phyloP scores from a whole-genome alignment of 2,888 invertebrate species.

The Scaeva pyrastri region DNA sequence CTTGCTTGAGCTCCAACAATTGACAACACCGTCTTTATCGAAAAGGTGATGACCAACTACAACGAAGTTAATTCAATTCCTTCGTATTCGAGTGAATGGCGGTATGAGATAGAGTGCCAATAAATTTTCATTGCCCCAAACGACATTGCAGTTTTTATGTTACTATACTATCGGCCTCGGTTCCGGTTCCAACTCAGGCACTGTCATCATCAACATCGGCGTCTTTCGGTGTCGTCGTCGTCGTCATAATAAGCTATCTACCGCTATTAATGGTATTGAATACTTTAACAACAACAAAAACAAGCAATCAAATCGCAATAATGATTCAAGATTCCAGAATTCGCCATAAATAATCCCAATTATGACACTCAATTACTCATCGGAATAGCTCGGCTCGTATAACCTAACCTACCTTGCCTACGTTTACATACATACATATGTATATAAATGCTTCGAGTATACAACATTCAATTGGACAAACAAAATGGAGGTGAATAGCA shows the following conservation, averaged over 20 bases:
- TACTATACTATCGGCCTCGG: conserved; percentile 10
- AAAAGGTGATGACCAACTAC: neutral
- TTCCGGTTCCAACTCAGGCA: too few species aligned
- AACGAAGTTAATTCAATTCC: conserved; percentile 40
- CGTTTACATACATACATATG: too few species aligned
- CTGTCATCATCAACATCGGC: conserved; percentile 49
- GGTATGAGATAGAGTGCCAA: conserved; percentile 35
- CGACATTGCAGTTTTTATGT: conserved; percentile 54
- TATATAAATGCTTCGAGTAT: too few species aligned
- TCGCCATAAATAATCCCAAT: conserved; percentile 67
- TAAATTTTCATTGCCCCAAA: conserved; percentile 71
- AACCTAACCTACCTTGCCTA: neutral
- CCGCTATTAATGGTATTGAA: conserved; percentile 19
- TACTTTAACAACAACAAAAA: conserved; percentile 7
- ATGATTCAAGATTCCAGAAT: conserved; percentile 62
- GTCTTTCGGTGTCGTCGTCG: neutral
- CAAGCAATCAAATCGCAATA: conserved; percentile 64
- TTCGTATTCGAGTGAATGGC: too few species aligned
- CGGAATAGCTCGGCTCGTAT: conserved; percentile 21
- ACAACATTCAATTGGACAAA: conserved; percentile 51
- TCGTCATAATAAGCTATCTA: conserved; percentile 37
- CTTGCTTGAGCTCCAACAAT: conserved; percentile 25
- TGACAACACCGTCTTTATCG: neutral
- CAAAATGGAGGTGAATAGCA: conserved; percentile 60
- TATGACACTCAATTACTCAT: conserved; percentile 75